Conservation (phyloP, 2,888 invertebrate species). For the Drosophila kokeensis region DNA sequence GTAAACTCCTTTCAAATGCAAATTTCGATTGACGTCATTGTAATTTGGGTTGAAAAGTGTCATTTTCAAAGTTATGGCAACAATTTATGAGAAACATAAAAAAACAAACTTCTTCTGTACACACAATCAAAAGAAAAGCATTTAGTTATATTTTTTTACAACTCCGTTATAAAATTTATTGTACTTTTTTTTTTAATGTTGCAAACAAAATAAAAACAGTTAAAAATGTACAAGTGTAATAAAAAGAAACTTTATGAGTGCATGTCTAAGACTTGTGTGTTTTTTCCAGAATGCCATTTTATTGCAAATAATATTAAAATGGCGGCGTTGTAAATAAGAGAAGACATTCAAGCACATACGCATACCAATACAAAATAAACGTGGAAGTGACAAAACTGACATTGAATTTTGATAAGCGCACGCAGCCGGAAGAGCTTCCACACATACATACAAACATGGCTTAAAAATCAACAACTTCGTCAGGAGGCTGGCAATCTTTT, state of each 20-base stretch:
- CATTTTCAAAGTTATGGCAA: not conserved
- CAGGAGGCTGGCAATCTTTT: conserved; percentile 32
- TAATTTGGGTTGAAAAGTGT: not conserved
- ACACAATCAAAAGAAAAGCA: not conserved
- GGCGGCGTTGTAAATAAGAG: conserved; percentile 59
- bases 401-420: conserved; percentile 78
- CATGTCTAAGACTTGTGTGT: conserved; percentile 27
- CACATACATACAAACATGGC: conserved; percentile 10
- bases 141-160: not conserved
- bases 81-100: not conserved
- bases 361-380: conserved; percentile 24
- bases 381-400: conserved; percentile 66
- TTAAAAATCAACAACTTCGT: conserved; percentile 50
- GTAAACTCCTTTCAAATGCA: not conserved
- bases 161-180: conserved; percentile 7
- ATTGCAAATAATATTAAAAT: conserved; percentile 54
- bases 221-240: conserved; percentile 24
- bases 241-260: conserved; percentile 52
- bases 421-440: conserved; percentile 57
- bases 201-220: conserved; percentile 26
- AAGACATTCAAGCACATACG: conserved; percentile 31
- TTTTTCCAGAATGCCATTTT: conserved; percentile 1
- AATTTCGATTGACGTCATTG: not conserved
- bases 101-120: not conserved
- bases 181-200: conserved; percentile 15